phyloP scores from a whole-genome alignment of 1,140 invertebrate species.

The Philaenus spumarius region DNA sequence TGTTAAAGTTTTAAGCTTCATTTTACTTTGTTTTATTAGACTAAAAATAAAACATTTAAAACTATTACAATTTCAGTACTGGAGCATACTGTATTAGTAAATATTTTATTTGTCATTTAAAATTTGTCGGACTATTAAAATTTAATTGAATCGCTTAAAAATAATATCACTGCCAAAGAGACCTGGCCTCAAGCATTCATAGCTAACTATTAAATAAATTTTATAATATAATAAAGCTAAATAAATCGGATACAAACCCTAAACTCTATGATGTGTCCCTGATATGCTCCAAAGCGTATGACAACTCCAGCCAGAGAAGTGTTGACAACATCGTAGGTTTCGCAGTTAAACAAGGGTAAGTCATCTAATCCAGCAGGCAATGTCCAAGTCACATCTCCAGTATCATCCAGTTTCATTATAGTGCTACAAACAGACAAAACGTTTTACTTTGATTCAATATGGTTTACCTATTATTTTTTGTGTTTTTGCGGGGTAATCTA shows the following conservation, averaged over 20 bases:
- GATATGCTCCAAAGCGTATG: slow-evolving; percentile 53
- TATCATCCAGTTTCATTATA: slow-evolving; percentile 55
- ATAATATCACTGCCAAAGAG: too few species aligned
- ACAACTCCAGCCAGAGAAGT: slow-evolving; percentile 35
- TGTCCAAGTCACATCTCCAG: slow-evolving; percentile 57
- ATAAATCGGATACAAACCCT: slow-evolving; percentile 39
- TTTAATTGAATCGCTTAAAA: too few species aligned
- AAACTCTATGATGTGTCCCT: slow-evolving; percentile 59
- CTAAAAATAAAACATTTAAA: too few species aligned
- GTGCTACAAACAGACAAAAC: slow-evolving; percentile 42
- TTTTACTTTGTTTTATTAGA: too few species aligned
- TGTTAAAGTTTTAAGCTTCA: too few species aligned
- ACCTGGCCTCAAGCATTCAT: too few species aligned
- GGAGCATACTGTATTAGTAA: too few species aligned
- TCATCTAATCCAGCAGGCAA: slow-evolving; percentile 48
- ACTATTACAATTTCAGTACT: too few species aligned
- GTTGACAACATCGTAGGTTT: slow-evolving; percentile 53
- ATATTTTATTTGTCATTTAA: too few species aligned
- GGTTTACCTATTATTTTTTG: background rate
- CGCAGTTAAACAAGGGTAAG: slow-evolving; percentile 56
- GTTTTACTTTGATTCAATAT: background rate
- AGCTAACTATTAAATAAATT: too few species aligned
- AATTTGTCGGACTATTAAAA: too few species aligned
- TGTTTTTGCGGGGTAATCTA: background rate
- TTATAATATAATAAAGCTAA: too few species aligned